Evolutionary conservation across 2,888 invertebrate species (phyloP).

Genomic region (Saturnia japonica): DNA sequence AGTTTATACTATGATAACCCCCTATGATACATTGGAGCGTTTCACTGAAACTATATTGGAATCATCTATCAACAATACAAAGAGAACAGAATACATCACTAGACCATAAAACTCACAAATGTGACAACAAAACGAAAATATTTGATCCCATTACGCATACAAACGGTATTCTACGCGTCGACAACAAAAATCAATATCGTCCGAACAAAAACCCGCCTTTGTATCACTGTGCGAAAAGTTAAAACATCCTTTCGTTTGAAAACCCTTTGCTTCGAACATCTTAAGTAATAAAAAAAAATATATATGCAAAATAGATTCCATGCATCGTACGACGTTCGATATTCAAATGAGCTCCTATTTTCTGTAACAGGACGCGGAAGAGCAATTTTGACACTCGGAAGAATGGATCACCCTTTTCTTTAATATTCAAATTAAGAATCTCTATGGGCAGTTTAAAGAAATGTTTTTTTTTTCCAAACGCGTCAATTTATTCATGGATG

Average conservation of each 20-base stretch:
- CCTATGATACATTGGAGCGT: background rate
- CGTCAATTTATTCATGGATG: slow-evolving; percentile 71
- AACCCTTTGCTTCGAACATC: slow-evolving; percentile 26
- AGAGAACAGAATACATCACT: slow-evolving; percentile 54
- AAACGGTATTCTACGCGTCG: slow-evolving; percentile 49
- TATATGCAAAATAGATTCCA: slow-evolving; percentile 69
- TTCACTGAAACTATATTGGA: slow-evolving; percentile 36
- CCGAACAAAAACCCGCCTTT: slow-evolving; percentile 41
- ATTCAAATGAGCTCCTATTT: slow-evolving; percentile 74
- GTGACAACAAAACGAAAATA: slow-evolving; percentile 76
- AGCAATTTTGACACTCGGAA: slow-evolving; percentile 79
- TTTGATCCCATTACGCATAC: slow-evolving; percentile 78
- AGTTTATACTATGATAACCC: background rate
- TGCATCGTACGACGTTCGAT: slow-evolving; percentile 57
- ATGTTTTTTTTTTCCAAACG: slow-evolving; percentile 51
- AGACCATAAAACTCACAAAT: slow-evolving; percentile 61
- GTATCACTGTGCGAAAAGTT: slow-evolving; percentile 22
- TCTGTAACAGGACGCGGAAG: slow-evolving; percentile 68
- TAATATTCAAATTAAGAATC: slow-evolving; percentile 70
- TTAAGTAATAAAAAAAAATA: slow-evolving; percentile 28
- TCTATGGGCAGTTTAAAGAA: slow-evolving; percentile 60
- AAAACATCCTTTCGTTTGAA: slow-evolving; percentile 10
- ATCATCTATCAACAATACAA: slow-evolving; percentile 53
- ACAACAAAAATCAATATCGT: slow-evolving; percentile 52
- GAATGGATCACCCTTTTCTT: slow-evolving; percentile 69